Evolutionary conservation across 1,140 invertebrate genomes (phyloP), one percentile per base, ranked within the genome.

Genomic region (Papilio polytes): DNA sequence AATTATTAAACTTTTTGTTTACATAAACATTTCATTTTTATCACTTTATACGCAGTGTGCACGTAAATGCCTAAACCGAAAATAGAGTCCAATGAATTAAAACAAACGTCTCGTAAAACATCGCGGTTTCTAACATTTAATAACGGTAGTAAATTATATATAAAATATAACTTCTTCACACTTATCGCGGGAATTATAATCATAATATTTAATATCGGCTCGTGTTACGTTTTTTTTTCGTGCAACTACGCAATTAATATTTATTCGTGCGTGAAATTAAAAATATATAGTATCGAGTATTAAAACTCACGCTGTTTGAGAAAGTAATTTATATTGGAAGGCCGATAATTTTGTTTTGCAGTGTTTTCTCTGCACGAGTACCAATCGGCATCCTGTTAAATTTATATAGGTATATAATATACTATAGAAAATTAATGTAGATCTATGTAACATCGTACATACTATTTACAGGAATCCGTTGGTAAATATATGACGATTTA

Each of bases 251-350:
- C 84, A 89, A 88, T 88, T 88, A 88, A 89, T 89, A 89, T 88
- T 86, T 87, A 86, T 87, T 88, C 86, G 82, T 80, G 88, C 88
- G 85, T 87, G 88, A 89, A 89, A 89, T 89, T 89, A 87, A 90
- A 89, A 90, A 86, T 86, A 86, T 86, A 86, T 87, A 82, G 86
- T 74, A 82, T 63, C 59, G 83, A 80, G 82, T 86, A 82, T 84
- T 81, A 81, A 84, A 85, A 84, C 74, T 76, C 74, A 76, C 83
- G 87, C 73, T 84, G 63, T 59, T 83, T 87, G 82, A 82, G 80
- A 86, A 88, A 85, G 80, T 87, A 86, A 88, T 85, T 86, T 85
- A 81, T 84, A 82, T 87, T 83, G 83, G 63, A 81, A 82, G 63
- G 63, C 22, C 63, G 63, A 70, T 70, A 70, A 70, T 31, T 70